Base-by-base conservation (phyloP, 2,888 invertebrate species). In the Pseudococcus jackbeardsleyi region DNA sequence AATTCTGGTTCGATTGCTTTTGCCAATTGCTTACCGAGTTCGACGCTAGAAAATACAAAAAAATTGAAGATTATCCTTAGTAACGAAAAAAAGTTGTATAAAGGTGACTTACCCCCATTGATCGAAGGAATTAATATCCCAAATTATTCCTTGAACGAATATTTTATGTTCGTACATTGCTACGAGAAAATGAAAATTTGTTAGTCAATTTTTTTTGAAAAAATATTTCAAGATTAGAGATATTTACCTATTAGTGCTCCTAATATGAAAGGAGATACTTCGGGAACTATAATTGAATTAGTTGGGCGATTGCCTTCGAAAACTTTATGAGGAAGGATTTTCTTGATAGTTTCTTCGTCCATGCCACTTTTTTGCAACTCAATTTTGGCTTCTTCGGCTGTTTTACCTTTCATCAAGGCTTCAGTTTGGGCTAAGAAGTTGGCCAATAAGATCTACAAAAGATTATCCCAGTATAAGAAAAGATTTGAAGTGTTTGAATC, bases 91-190 rank as follows among this genome's bases (percentile, higher is more conserved):
- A 84, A 42, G 46, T 33, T 1, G n/a, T 26, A 33, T 22, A 22
- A 50, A 64, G n/a, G 19, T 42, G 82, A 92, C 94, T 92, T 91
- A 95, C 95, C 99, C 99, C 99, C 99, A 99, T 91, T 99, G 99
- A 93, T 99, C 99, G 92, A 96, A 99, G 0, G 99, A 99, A 92
- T 99, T 99, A 91, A 99, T 98, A 92, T 99, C 97, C 99, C 99
- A 99, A 91, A 99, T 96, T 84, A 98, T 95, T 77, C 99, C 99
- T 92, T 99, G 99, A 0, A 96, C 96, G 93, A 99, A 99, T 91
- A 99, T 99, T 93, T 99, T 99, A 92, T 99, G 99, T 92, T 99
- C 99, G 92, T 99, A 99, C 93, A 97, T 94, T 0, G 98, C 99
- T 97, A 92, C 87, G 72, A 42, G 19, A 72, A 86, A 85, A 88